These are phyloP conservation scores for Caenorhabditis sulstoni DNA, from an alignment of 2,888 invertebrate genomes.

Conservation along the genomic window DNA sequence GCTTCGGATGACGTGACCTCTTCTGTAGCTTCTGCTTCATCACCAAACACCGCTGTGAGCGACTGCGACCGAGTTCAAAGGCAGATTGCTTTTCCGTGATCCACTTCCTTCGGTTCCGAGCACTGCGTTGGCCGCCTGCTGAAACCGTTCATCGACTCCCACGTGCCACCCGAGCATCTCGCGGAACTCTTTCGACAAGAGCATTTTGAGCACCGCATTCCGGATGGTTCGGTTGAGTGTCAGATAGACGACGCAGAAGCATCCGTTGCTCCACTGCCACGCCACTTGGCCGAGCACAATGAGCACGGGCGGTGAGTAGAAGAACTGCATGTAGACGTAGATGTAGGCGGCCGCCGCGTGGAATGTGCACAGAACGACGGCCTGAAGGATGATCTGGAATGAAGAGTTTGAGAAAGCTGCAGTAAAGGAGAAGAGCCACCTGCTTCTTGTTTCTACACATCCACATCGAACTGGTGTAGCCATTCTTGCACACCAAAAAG, in stretches of 20 bases:
- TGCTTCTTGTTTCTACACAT: constrained; percentile 22
- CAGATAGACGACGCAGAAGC: constrained; percentile 37
- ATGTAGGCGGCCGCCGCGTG: constrained; percentile 59
- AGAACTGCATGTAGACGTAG: constrained; percentile 66
- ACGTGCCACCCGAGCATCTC: constrained; percentile 24
- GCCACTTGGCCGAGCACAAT: constrained; percentile 61
- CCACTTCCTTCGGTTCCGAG: no score
- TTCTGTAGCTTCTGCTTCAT: no score
- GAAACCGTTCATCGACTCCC: constrained; percentile 35
- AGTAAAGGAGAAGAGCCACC: no score
- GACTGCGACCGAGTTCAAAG: no score
- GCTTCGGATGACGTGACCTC: no score
- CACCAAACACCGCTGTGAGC: no score
- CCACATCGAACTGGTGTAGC: constrained; percentile 20
- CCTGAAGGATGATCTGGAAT: constrained; percentile 59
- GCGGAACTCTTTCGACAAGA: constrained; percentile 13
- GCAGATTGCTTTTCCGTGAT: no score
- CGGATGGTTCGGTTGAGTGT: constrained; percentile 34
- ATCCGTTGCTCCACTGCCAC: constrained; percentile 63
- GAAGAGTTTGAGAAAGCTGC: no score
- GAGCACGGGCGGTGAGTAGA: constrained; percentile 46
- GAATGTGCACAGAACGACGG: constrained; percentile 57
- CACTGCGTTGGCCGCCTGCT: neutral
- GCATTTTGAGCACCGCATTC: constrained; percentile 31
- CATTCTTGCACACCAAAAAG: constrained; percentile 30